phyloP scores from a whole-genome alignment of 2,888 invertebrate genomes.

The Plagodis pulveraria region DNA sequence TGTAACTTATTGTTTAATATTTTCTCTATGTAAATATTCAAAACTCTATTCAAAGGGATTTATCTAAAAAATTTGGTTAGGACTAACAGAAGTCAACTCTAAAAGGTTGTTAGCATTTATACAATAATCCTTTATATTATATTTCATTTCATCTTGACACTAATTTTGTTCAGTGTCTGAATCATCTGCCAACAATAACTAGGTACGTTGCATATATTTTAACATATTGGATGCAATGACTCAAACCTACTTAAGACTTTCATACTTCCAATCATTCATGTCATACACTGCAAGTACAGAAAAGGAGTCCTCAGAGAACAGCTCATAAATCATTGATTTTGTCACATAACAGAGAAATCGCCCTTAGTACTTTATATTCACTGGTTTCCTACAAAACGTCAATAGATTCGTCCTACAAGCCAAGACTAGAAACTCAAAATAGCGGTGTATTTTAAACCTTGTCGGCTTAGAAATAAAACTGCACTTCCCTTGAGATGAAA shows the following conservation, averaged over 20 bases:
- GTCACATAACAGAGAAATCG: constrained; percentile 40
- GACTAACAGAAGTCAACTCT: too few relatives aligned
- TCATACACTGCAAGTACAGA: constrained; percentile 11
- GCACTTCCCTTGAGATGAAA: not conserved
- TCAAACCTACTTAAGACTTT: constrained; percentile 7
- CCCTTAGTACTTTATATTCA: constrained; percentile 33
- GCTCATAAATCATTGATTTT: constrained; percentile 35
- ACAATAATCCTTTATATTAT: too few relatives aligned
- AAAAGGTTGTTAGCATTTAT: too few relatives aligned
- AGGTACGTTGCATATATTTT: too few relatives aligned
- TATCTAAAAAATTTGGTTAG: too few relatives aligned
- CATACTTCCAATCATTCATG: constrained; percentile 12
- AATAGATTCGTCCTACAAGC: constrained; percentile 33
- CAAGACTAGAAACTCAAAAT: constrained; percentile 29
- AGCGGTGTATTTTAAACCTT: constrained; percentile 13
- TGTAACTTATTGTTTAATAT: too few relatives aligned
- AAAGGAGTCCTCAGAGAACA: constrained; percentile 16
- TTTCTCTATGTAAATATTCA: too few relatives aligned
- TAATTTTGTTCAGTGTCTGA: too few relatives aligned
- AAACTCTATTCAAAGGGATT: too few relatives aligned
- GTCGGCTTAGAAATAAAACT: not conserved
- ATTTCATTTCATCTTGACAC: too few relatives aligned
- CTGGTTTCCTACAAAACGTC: constrained; percentile 22
- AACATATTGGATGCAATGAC: too few relatives aligned
- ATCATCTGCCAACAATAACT: too few relatives aligned